Evolutionary conservation across 2,113 vertebrate species (phyloP).

Genomic region (Sinocyclocheilus rhinocerous): DNA sequence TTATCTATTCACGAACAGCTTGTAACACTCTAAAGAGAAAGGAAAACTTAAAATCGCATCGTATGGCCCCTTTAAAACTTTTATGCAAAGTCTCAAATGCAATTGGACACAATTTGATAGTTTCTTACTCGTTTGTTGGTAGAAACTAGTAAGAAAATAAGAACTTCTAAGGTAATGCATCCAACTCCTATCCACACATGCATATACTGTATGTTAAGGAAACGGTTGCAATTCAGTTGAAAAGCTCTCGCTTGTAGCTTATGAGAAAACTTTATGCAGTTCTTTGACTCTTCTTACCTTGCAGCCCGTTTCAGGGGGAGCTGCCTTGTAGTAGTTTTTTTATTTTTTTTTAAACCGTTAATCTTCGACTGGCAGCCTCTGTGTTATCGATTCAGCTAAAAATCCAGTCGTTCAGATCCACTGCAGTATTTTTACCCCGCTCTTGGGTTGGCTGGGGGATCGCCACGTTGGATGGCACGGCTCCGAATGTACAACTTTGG

Average conservation of each 20-base stretch:
- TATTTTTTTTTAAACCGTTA: background rate
- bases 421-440: background rate
- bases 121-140: background rate
- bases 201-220: background rate
- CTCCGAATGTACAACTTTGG: constrained; percentile 21
- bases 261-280: background rate
- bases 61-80: background rate
- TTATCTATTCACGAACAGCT: too few relatives aligned
- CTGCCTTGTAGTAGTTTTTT: background rate
- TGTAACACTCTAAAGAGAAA: too few relatives aligned
- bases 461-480: constrained; percentile 1
- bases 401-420: constrained; percentile 7
- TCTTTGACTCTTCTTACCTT: constrained; percentile 28
- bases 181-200: background rate
- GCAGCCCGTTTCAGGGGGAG: constrained; percentile 2
- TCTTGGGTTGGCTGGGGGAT: background rate
- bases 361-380: background rate
- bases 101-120: background rate
- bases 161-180: background rate
- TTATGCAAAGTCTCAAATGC: background rate
- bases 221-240: background rate
- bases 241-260: background rate
- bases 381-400: background rate
- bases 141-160: too few relatives aligned
- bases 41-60: too few relatives aligned